Evolutionary conservation across 2,888 invertebrate species (phyloP).

Genomic region (Choreutis nemorana): DNA sequence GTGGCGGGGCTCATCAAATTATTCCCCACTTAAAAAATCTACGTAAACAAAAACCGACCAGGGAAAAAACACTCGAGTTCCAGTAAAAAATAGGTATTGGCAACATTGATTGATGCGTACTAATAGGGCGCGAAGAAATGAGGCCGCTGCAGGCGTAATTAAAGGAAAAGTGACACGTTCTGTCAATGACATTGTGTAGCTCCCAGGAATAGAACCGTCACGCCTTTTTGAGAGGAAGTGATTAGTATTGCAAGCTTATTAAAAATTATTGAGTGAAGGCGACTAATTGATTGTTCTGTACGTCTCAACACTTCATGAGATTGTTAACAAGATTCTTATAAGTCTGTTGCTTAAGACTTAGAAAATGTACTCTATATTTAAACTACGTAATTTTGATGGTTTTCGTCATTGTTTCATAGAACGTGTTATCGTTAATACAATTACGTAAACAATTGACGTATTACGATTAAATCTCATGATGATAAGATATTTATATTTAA

Average conservation of each 20-base stretch:
- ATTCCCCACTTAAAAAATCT: conserved; percentile 66
- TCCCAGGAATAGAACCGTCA: conserved; percentile 58
- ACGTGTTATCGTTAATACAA: too few species aligned
- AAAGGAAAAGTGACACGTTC: conserved; percentile 63
- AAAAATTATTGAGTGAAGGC: conserved; percentile 65
- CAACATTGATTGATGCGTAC: conserved; percentile 67
- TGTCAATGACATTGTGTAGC: conserved; percentile 51
- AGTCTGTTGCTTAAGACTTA: neutral
- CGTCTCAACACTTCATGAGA: conserved; percentile 22
- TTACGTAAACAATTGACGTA: too few species aligned
- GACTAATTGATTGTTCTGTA: conserved; percentile 44
- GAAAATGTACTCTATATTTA: neutral
- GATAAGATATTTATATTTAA: conserved; percentile 5
- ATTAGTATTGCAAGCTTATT: conserved; percentile 61
- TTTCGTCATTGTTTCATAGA: too few species aligned
- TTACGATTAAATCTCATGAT: too few species aligned
- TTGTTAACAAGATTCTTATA: neutral
- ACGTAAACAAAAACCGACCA: conserved; percentile 60
- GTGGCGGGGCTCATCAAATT: conserved; percentile 67
- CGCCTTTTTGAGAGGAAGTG: conserved; percentile 59
- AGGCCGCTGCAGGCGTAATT: conserved; percentile 58
- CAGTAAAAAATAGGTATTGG: conserved; percentile 64
- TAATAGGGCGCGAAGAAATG: conserved; percentile 66
- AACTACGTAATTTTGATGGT: neutral
- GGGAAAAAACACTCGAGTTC: conserved; percentile 50